Conservation (phyloP, 2,888 invertebrate species). For the Tinea semifulvella region DNA sequence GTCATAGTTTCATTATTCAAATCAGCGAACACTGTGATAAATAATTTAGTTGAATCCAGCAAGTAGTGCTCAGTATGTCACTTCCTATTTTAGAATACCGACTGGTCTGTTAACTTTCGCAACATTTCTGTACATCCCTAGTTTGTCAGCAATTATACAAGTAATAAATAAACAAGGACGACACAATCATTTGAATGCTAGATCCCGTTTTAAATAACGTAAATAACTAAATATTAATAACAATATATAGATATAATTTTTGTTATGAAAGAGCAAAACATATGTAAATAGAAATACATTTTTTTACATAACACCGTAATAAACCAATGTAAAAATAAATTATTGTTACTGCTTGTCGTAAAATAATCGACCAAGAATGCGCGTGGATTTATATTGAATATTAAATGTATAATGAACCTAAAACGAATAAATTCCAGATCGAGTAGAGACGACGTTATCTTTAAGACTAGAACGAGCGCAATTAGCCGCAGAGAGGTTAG, state of each 20-base stretch:
- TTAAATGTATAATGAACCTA: no score
- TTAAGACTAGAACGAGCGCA: constrained; percentile 55
- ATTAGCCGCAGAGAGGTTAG: constrained; percentile 56
- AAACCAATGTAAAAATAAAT: no score
- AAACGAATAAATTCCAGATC: constrained; percentile 39
- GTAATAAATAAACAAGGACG: constrained; percentile 44
- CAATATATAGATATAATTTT: background rate
- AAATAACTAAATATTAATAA: constrained; percentile 12
- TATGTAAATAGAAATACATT: no score
- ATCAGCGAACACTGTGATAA: no score
- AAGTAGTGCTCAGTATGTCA: constrained; percentile 29
- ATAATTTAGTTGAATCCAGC: no score
- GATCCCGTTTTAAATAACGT: constrained; percentile 26
- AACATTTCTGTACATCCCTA: constrained; percentile 26
- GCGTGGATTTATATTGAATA: no score
- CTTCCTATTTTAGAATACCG: constrained; percentile 52
- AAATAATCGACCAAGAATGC: no score
- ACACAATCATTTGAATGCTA: constrained; percentile 45
- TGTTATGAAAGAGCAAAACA: no score
- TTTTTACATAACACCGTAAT: no score
- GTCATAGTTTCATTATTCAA: no score
- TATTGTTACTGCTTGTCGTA: no score
- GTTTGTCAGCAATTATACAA: constrained; percentile 42
- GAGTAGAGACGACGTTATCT: constrained; percentile 52
- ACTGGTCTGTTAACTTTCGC: constrained; percentile 42